phyloP scores from a whole-genome alignment of 1,140 invertebrate species.

The Camponotus floridanus region DNA sequence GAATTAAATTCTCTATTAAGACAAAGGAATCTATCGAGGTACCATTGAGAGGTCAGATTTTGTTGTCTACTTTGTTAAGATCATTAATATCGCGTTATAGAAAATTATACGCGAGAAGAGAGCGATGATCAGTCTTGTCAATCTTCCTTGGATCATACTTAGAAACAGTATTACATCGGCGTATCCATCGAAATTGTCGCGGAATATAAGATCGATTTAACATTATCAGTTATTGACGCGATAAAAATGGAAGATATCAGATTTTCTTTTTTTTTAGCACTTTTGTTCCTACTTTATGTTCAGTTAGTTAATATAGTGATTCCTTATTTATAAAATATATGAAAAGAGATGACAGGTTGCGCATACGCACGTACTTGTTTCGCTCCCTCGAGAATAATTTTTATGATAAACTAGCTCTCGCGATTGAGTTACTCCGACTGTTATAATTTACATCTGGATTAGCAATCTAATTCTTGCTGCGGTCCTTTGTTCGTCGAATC shows the following conservation, averaged over 20 bases:
- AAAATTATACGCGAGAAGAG: background rate
- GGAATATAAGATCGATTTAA: background rate
- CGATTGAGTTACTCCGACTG: background rate
- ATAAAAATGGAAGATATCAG: background rate
- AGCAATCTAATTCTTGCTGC: background rate
- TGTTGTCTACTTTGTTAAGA: slow-evolving; percentile 25
- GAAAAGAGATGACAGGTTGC: background rate
- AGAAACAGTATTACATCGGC: background rate
- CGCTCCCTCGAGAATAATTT: background rate
- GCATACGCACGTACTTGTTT: background rate
- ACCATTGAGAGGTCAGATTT: background rate
- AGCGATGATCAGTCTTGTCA: background rate
- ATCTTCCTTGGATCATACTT: background rate
- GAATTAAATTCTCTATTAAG: background rate
- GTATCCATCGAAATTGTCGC: background rate
- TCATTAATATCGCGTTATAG: background rate
- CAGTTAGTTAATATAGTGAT: background rate
- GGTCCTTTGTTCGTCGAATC: background rate
- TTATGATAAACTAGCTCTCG: background rate
- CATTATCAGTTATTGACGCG: background rate
- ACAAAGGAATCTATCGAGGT: background rate
- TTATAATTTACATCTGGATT: background rate
- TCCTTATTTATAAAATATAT: background rate
- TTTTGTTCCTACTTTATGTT: slow-evolving; percentile 10
- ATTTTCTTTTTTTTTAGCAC: background rate